Evolutionary conservation across 2,797 vertebrate genomes (phyloP), one percentile per base, ranked within the genome.

Genomic region (Cyprinodon diabolis): DNA sequence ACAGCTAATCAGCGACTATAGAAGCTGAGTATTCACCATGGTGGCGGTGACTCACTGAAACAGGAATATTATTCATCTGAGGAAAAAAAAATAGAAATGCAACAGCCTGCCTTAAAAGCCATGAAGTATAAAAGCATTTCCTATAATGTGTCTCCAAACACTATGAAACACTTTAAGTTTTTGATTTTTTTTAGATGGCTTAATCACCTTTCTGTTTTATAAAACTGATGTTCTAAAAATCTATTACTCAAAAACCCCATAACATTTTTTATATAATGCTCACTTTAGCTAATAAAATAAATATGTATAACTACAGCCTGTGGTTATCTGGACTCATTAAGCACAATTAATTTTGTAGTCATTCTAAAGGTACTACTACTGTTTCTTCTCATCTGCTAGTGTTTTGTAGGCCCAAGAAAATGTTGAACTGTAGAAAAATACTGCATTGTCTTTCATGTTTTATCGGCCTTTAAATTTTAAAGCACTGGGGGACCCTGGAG

Each of bases 401-500:
- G 5, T 47, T 2, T 62, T 77, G 48, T 55, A 47, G 43, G 47
- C 62, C 48, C 45, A 51, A 76, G 69, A 14, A 74, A 45, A 72
- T n/a, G 12, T 6, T 73, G 17, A 71, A 56, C n/a, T 66, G 68
- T 54, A 54, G 63, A 45, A 30, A 69, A 58, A 49, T 13, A 14
- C 12, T 15, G 52, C 72, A 5, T 77, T 83, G 79, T 75, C 40
- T 62, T 77, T 13, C 35, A 40, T 30, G 72, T 82, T 87, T 74
- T 52, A 69, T 82, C 58, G 43, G 58, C 69, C 37, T 81, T 84
- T 71, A 79, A 76, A 86, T 76, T 71, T 79, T 72, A 66, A 84
- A 81, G 81, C n/a, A 43, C 13, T 71, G 8, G 60, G 76, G 57
- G 78, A 71, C 78, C 70, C 72, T 71, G 69, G 51, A 47, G 74